These are phyloP conservation scores for Platygyra sinensis DNA, from an alignment of 64 coral and sea anemone genomes.

Conservation along the genomic window DNA sequence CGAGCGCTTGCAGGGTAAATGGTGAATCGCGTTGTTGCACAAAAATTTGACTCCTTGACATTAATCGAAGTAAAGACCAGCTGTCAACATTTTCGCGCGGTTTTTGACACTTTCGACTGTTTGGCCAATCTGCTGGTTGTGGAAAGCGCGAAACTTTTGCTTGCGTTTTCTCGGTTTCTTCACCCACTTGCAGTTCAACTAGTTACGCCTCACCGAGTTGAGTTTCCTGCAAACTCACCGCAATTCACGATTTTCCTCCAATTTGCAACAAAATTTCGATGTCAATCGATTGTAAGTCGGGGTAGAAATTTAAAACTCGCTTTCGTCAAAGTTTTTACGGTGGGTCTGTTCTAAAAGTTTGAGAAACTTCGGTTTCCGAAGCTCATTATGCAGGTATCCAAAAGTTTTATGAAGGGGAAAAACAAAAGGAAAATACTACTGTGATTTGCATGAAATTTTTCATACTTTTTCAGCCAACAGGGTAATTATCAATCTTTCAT, in stretches of 20 bases:
- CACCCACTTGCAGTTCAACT: not conserved
- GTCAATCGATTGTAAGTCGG: not conserved
- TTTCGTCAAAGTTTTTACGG: not conserved
- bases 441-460: not conserved
- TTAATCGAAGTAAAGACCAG: not conserved
- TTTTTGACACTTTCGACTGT: not conserved
- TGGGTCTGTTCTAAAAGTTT: not conserved
- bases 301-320: not conserved
- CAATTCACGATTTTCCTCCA: not conserved
- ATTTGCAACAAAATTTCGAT: not conserved
- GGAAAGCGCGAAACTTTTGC: not conserved
- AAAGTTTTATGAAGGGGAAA: constrained; percentile 25
- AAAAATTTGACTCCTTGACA: not conserved
- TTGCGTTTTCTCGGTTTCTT: not conserved
- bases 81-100: not conserved
- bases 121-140: not conserved
- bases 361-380: not conserved
- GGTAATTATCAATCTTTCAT: not conserved
- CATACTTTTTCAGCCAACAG: not conserved
- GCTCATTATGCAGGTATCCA: constrained; percentile 14
- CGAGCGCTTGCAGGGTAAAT: not conserved
- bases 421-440: not conserved
- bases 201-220: constrained; percentile 39
- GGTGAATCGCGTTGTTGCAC: not conserved
- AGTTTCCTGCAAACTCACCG: constrained; percentile 29